Base-by-base conservation (phyloP, 1,140 invertebrate genomes). In the Eueides isabella region DNA sequence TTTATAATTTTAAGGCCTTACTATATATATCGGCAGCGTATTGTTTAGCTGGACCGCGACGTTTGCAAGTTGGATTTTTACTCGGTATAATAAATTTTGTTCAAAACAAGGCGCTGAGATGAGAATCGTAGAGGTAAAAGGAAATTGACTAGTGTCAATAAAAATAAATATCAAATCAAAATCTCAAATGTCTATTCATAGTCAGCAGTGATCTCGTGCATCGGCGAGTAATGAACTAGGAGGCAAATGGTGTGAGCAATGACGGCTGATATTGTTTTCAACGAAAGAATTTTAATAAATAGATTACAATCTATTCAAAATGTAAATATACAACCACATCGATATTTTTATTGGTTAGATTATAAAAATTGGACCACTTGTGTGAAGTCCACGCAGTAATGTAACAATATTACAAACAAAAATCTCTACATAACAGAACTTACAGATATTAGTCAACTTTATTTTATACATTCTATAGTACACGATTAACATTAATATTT, bases 341-440 rank as follows among this genome's bases (percentile, higher is more conserved):
- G 86, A 92, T 92, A 92, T 91, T 92, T 66, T 92, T 92, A 92
- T 92, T 92, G 89, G 90, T 92, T 91, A 92, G 89, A 87, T 92
- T 92, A 92, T 92, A 92, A 92, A 92, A 92, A 92, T 92, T 92
- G 91, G 91, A 92, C 89, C 91, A 89, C 85, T 81, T 84, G 82
- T 86, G 85, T 88, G 90, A 88, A 90, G 88, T 92, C 90, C 91
- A 86, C 82, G 82, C 84, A 85, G 88, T 90, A 92, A 82, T 92
- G 85, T 91, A 92, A 92, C 91, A 92, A 92, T 92, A 90, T 91
- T 92, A 90, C 89, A 92, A 92, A 92, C 89, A 92, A 92, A 92
- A 92, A 92, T 90, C 88, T 92, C 90, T 92, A 92, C 91, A 92
- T 91, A 92, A 92, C 91, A 92, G 88, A 92, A 92, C 91, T 92